Evolutionary conservation across 2,888 invertebrate genomes (phyloP).

Genomic region (Anarsia innoxiella): DNA sequence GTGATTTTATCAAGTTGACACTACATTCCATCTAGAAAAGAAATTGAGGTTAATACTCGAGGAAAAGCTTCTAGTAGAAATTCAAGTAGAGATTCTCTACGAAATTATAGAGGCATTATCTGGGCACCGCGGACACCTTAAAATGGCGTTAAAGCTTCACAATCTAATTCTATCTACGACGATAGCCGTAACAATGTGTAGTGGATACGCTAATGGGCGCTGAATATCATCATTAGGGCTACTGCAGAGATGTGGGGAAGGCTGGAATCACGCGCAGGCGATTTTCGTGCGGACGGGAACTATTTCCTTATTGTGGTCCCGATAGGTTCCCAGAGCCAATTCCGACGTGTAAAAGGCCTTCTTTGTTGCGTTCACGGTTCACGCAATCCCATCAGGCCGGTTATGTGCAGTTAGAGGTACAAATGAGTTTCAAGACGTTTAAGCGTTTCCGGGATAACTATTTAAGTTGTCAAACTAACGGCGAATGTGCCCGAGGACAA

Average conservation of each 20-base stretch:
- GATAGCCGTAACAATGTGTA: conserved; percentile 17
- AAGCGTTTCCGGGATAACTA: conserved; percentile 13
- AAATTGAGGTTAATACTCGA: too few species aligned
- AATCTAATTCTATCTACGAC: conserved; percentile 15
- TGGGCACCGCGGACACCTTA: not conserved
- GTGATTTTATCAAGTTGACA: too few species aligned
- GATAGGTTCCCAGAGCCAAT: conserved; percentile 56
- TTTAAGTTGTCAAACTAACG: conserved; percentile 14
- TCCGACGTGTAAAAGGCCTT: conserved; percentile 24
- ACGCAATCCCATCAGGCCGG: conserved; percentile 25
- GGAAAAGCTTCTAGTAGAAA: too few species aligned
- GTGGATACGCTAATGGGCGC: conserved; percentile 31
- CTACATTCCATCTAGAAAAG: too few species aligned
- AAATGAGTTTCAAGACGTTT: conserved; percentile 14
- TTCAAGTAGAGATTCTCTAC: too few species aligned
- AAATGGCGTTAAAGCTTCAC: conserved; percentile 11
- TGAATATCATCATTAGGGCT: conserved; percentile 49
- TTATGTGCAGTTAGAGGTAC: conserved; percentile 15
- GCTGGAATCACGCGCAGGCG: conserved; percentile 46
- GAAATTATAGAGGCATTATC: too few species aligned
- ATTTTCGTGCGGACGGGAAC: conserved; percentile 58
- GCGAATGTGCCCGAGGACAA: conserved; percentile 11
- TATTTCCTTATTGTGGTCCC: conserved; percentile 63
- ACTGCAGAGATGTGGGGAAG: conserved; percentile 23
- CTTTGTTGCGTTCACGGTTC: conserved; percentile 55